phyloP scores from a whole-genome alignment of 2,888 invertebrate species.

The Eilema depressum region DNA sequence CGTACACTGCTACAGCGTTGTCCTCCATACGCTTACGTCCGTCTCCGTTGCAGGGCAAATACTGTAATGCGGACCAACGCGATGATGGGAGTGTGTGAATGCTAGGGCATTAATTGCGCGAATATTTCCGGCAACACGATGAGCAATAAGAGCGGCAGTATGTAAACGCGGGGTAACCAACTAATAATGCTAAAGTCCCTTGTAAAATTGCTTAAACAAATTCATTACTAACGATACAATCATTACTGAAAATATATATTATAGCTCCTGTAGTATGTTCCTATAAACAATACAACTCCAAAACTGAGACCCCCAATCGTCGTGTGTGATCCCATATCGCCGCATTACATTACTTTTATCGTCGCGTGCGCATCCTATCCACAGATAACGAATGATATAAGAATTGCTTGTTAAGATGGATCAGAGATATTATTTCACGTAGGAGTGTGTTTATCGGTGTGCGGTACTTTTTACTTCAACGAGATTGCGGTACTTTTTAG shows the following conservation, averaged over 20 bases:
- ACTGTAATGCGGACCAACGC: no score
- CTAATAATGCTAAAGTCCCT: no score
- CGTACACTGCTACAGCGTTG: no score
- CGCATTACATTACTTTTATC: constrained; percentile 53
- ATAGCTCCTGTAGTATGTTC: constrained; percentile 9
- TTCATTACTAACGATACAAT: background rate
- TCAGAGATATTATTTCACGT: constrained; percentile 28
- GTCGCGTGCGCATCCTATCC: constrained; percentile 49
- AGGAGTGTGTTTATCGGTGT: constrained; percentile 18
- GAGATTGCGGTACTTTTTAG: background rate
- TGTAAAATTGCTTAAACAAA: background rate
- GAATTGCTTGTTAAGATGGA: constrained; percentile 48
- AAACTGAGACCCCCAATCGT: constrained; percentile 29
- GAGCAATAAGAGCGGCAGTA: no score
- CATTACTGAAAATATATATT: background rate
- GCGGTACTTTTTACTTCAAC: background rate
- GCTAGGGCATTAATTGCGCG: no score
- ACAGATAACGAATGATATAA: constrained; percentile 46
- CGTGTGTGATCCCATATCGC: constrained; percentile 53
- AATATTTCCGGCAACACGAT: no score
- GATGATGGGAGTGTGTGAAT: no score
- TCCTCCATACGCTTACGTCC: no score
- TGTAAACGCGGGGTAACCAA: no score
- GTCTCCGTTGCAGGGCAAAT: no score
- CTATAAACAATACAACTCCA: background rate